These are phyloP conservation scores for Cepaea nemoralis DNA, from an alignment of 1,140 invertebrate species.

Conservation along the genomic window DNA sequence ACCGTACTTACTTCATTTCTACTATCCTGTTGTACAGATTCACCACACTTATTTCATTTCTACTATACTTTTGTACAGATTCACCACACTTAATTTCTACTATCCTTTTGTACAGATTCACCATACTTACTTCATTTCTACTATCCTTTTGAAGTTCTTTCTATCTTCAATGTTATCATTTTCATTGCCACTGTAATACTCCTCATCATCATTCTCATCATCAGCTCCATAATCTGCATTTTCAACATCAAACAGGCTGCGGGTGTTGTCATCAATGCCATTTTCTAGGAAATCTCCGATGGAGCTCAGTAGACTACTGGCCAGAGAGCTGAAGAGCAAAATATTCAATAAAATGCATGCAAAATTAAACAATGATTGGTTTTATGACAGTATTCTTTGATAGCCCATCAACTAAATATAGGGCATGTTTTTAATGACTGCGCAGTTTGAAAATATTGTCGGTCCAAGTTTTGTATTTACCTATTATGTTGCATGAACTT, in stretches of 20 bases:
- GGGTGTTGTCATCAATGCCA: constrained; percentile 74
- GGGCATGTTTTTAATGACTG: too few species aligned
- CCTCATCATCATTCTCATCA: constrained; percentile 27
- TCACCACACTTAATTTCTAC: too few species aligned
- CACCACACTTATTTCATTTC: too few species aligned
- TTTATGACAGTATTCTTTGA: too few species aligned
- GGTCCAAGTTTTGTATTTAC: too few species aligned
- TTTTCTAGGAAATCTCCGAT: constrained; percentile 74
- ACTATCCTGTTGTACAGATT: neutral
- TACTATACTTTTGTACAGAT: too few species aligned
- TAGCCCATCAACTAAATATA: too few species aligned
- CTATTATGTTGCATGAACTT: too few species aligned
- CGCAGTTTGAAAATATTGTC: too few species aligned
- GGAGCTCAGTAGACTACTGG: constrained; percentile 73
- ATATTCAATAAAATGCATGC: neutral
- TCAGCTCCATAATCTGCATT: constrained; percentile 24
- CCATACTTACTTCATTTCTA: constrained; percentile 32
- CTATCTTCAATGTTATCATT: constrained; percentile 28
- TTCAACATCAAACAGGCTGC: constrained; percentile 64
- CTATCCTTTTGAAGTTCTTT: neutral
- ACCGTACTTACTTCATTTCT: too few species aligned
- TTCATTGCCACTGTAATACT: constrained; percentile 33
- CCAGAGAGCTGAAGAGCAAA: constrained; percentile 65
- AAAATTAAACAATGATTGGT: too few species aligned
- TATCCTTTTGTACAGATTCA: neutral